Evolutionary conservation across 2,797 vertebrate genomes (phyloP).

Genomic region (Vultur gryphus): DNA sequence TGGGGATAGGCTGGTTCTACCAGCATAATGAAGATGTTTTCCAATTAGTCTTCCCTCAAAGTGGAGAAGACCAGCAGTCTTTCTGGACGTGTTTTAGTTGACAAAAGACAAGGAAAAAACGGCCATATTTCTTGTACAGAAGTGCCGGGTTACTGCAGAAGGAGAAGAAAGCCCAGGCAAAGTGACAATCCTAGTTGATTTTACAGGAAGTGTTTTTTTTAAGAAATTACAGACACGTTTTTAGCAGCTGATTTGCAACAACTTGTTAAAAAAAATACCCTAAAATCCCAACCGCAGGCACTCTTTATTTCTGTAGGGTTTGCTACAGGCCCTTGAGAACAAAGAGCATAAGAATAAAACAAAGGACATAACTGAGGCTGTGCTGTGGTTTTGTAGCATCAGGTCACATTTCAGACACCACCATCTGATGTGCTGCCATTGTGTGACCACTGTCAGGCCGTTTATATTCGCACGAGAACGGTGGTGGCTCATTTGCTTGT

Average conservation of each 20-base stretch:
- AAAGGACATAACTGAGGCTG: neutral
- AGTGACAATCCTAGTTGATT: neutral
- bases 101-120: neutral
- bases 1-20: neutral
- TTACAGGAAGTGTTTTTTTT: neutral
- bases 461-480: accelerated
- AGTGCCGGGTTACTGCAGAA: neutral
- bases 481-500: neutral
- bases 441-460: neutral
- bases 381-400: neutral
- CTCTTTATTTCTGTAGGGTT: neutral
- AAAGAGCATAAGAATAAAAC: neutral
- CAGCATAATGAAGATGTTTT: neutral
- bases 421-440: neutral
- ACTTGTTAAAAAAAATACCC: neutral
- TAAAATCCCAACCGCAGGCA: neutral
- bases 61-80: neutral
- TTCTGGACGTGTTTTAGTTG: neutral
- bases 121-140: neutral
- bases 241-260: neutral
- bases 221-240: neutral
- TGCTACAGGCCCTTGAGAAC: neutral
- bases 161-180: neutral
- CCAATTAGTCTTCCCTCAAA: neutral
- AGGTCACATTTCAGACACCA: neutral